Evolutionary conservation across 2,113 vertebrate genomes (phyloP).

Genomic region (Carollia perspicillata): DNA sequence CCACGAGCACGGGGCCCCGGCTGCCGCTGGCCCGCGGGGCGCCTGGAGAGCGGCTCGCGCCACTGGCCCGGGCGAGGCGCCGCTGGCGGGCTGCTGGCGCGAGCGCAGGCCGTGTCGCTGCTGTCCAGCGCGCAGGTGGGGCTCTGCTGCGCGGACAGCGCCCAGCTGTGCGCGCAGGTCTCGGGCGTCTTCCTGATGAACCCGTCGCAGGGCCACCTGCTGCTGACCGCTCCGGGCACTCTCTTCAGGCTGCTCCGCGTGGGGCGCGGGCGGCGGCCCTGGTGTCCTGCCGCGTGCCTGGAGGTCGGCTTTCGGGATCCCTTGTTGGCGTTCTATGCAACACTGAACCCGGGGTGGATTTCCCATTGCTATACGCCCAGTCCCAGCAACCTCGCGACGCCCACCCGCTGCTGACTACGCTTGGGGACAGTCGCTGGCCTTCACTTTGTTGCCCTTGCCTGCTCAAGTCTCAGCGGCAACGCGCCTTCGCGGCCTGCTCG

Average conservation of each 20-base stretch:
- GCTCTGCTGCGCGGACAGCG: conserved; percentile 85
- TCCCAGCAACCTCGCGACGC: conserved; percentile 81
- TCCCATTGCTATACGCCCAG: conserved; percentile 75
- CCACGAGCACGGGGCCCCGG: not conserved
- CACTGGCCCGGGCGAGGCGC: conserved; percentile 85
- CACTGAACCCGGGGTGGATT: conserved; percentile 86
- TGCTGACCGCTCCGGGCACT: conserved; percentile 85
- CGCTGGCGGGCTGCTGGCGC: conserved; percentile 83
- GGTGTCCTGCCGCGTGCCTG: conserved; percentile 79
- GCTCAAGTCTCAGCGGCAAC: conserved; percentile 86
- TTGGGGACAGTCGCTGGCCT: conserved; percentile 84
- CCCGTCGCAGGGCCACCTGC: conserved; percentile 86
- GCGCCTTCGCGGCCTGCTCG: conserved; percentile 83
- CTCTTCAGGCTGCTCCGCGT: conserved; percentile 83
- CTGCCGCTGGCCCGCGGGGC: not conserved
- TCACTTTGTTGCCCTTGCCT: conserved; percentile 81
- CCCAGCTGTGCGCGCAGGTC: conserved; percentile 83
- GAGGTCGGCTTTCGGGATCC: conserved; percentile 85
- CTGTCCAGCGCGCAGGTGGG: conserved; percentile 85
- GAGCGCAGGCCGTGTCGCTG: conserved; percentile 80
- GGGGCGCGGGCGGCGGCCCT: conserved; percentile 74
- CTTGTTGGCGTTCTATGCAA: conserved; percentile 84
- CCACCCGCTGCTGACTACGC: conserved; percentile 82
- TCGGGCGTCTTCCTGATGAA: conserved; percentile 85
- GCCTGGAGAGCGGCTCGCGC: not conserved